These are phyloP conservation scores for Peromyscus polionotus DNA, from an alignment of 2,113 vertebrate species.

Conservation along the genomic window DNA sequence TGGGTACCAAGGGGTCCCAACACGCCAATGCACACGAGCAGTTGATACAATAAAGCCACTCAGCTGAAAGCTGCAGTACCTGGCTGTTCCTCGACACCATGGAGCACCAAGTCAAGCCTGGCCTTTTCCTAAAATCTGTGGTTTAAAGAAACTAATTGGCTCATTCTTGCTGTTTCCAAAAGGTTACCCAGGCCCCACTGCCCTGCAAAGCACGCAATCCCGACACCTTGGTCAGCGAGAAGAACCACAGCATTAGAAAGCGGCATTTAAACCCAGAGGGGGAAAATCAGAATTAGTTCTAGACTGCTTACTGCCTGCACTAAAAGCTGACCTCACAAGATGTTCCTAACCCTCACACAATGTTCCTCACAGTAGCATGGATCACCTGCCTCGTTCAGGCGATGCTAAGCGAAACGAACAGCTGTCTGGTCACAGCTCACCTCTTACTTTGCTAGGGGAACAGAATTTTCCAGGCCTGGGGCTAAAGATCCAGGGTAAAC, in stretches of 20 bases:
- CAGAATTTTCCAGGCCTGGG: neutral
- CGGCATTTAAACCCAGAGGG: neutral
- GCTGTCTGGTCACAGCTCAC: neutral
- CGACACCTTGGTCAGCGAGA: neutral
- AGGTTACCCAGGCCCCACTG: neutral
- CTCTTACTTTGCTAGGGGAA: neutral
- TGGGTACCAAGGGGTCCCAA: neutral
- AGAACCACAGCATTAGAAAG: neutral
- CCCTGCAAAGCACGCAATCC: neutral
- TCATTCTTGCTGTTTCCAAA: conserved; percentile 13
- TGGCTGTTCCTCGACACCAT: conserved; percentile 16
- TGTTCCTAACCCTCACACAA: neutral
- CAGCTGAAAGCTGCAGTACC: neutral
- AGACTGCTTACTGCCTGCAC: neutral
- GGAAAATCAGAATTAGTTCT: neutral
- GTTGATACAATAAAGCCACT: neutral
- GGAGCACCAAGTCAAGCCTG: neutral
- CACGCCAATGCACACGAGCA: neutral
- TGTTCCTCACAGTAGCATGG: neutral
- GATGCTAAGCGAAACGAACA: neutral
- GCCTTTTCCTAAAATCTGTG: conserved; percentile 52
- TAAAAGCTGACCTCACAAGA: neutral
- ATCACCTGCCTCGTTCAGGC: conserved; percentile 13
- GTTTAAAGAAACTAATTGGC: conserved; percentile 22
- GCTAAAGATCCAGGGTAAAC: neutral